Evolutionary conservation across 2,888 invertebrate species (phyloP), one percentile per base, ranked within the genome.

Genomic region (Epiblema foenella): DNA sequence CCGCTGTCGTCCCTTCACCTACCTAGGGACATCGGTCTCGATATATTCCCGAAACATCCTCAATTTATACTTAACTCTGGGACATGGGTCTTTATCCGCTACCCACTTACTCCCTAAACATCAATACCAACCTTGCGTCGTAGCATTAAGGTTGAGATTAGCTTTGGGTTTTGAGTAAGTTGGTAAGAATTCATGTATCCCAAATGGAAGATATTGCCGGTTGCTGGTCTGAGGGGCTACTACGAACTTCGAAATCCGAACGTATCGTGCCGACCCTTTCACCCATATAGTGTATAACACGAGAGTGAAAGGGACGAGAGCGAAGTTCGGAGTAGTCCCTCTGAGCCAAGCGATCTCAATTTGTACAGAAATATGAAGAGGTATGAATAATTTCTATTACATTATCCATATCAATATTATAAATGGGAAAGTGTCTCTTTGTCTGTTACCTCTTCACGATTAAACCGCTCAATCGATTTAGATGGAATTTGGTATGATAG

Each of bases 1-100:
- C 17, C 57, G 5, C 9, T 57, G 29, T 11, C 51, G 11, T 46
- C 37, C 20, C 49, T 51, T 17, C n/a, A 10, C 58, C 67, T 67
- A 67, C 39, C 1, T 18, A 37, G 51, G 9, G 51, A 20, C 59
- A 17, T 52, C 9, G 29, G 29, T 24, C 57, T 49, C 37, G 51
- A 54, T 15, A 49, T 20, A 59, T 39, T 66, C 42, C 20, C 58
- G 57, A 51, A 66, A 49, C 58, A 67, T 52, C 59, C 59, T 49
- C 49, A 56, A 69, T 49, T 63, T 63, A 69, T 63, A 69, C 33
- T 63, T 49, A 49, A 69, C 49, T 56, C 54, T 63, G 62, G 57
- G 62, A 37, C 56, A 68, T 39, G 59, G 59, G 39, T 17, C 52
- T 57, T n/a, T 42, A 29, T 20, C 8, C 46, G 4, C 24, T 10